Evolutionary conservation across 2,113 vertebrate genomes (phyloP).

Genomic region (Rhabdornis inornatus): DNA sequence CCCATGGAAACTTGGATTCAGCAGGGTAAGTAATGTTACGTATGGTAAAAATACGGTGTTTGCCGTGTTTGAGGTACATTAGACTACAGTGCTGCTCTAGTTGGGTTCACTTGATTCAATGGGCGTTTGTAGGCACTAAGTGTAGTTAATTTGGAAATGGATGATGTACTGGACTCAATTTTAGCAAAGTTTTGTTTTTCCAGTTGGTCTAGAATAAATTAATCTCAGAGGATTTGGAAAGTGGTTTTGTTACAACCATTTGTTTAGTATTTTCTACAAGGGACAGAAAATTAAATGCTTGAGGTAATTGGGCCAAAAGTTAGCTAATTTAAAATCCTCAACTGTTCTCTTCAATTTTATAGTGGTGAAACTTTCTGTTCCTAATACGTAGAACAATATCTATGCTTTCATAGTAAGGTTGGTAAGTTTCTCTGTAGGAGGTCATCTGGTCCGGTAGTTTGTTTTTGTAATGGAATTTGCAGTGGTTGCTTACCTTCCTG

Average conservation of each 20-base stretch:
- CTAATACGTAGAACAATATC: neutral
- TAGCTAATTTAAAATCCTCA: neutral
- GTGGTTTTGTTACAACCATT: neutral
- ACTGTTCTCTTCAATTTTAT: neutral
- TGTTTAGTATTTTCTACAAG: neutral
- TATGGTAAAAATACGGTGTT: neutral
- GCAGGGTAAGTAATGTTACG: constrained; percentile 59
- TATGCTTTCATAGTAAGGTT: neutral
- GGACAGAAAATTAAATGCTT: neutral
- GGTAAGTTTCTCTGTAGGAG: neutral
- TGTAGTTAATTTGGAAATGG: neutral
- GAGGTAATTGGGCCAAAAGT: neutral
- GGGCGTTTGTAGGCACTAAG: neutral
- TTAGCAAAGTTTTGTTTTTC: neutral
- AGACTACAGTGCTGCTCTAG: neutral
- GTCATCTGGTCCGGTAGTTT: neutral
- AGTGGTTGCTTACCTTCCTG: neutral
- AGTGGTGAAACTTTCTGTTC: accelerated
- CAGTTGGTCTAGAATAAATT: neutral
- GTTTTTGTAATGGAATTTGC: neutral
- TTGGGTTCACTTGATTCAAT: neutral
- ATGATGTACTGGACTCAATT: neutral
- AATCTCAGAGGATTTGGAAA: neutral
- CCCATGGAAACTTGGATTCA: constrained; percentile 80
- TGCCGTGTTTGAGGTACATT: neutral